phyloP scores from a whole-genome alignment of 2,888 invertebrate genomes.

The Pinctada fucata region DNA sequence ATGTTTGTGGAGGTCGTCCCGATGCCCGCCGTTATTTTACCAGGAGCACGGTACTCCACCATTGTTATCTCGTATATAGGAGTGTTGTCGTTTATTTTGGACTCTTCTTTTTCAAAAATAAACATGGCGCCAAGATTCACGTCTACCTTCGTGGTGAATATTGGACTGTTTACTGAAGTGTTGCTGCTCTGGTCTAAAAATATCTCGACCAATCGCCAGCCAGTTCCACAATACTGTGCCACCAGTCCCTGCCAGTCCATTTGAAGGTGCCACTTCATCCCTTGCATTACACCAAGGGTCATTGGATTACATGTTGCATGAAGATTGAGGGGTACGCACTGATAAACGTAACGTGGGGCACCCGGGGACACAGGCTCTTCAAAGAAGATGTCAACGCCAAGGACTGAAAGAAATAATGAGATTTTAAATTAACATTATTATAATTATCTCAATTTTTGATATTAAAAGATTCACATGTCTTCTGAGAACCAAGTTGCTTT shows the following conservation, averaged over 20 bases:
- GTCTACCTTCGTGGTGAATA: constrained; percentile 38
- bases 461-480: too few species aligned
- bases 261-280: constrained; percentile 40
- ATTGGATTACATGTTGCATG: constrained; percentile 25
- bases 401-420: constrained; percentile 52
- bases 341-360: constrained; percentile 62
- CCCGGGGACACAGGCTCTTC: constrained; percentile 61
- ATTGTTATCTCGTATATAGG: constrained; percentile 70
- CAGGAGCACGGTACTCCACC: constrained; percentile 60
- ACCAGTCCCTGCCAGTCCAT: constrained; percentile 68
- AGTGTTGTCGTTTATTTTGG: constrained; percentile 59
- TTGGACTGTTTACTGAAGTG: constrained; percentile 20
- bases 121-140: constrained; percentile 62
- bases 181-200: constrained; percentile 56
- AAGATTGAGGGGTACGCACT: constrained; percentile 61
- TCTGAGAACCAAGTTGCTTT: too few species aligned
- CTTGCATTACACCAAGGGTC: not conserved
- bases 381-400: constrained; percentile 71
- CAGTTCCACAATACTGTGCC: constrained; percentile 61
- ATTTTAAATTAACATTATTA: not conserved
- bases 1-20: constrained; percentile 39
- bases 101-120: constrained; percentile 72
- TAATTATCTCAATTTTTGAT: too few species aligned
- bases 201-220: constrained; percentile 72
- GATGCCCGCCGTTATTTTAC: constrained; percentile 43